These are phyloP conservation scores for Cirrhinus molitorella DNA, from an alignment of 2,797 vertebrate genomes.

Conservation along the genomic window DNA sequence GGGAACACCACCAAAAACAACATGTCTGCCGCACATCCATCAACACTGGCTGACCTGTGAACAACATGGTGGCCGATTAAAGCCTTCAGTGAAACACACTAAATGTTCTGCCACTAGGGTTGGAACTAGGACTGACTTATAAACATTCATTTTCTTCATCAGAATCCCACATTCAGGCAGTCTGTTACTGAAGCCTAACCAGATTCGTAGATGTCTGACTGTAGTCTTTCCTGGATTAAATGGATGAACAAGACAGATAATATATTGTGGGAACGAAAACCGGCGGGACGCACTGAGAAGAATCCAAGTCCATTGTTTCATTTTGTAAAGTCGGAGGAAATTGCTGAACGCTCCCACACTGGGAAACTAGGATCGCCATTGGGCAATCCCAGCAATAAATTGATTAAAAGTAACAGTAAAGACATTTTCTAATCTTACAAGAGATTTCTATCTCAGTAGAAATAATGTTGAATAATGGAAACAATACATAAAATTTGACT, in stretches of 20 bases:
- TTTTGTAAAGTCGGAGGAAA: neutral
- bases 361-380: neutral
- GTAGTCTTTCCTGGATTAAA: neutral
- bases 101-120: neutral
- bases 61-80: slow-evolving; percentile 10
- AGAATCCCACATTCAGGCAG: neutral
- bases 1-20: slow-evolving; percentile 31
- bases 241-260: neutral
- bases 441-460: neutral
- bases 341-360: neutral
- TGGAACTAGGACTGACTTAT: neutral
- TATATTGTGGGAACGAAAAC: neutral
- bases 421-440: neutral
- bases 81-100: neutral
- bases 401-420: neutral
- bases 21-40: neutral
- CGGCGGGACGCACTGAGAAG: neutral
- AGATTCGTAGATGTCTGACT: neutral
- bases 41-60: neutral
- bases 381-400: no score
- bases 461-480: no score
- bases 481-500: neutral
- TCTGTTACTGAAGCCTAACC: neutral
- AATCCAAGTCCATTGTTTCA: neutral
- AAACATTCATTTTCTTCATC: neutral